Percentiles rank a stretch among this genome's conserved stretches.
These are phyloP conservation scores for Prolemur simus DNA, from an alignment of 2,113 vertebrate genomes.

Conservation along the genomic window DNA sequence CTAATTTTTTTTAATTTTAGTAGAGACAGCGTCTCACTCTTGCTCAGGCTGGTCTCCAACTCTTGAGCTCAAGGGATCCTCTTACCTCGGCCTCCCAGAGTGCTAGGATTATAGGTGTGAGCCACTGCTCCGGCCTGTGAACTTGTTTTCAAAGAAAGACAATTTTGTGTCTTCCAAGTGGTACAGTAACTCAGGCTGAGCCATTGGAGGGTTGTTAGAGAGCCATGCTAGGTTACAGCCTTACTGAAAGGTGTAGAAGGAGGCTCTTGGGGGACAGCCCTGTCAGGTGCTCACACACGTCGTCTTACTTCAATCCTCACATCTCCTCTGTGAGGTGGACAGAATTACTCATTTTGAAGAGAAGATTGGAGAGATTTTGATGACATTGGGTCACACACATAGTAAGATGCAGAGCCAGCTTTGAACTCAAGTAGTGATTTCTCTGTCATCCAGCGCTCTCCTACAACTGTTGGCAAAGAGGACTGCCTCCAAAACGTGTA, in stretches of 20 bases:
- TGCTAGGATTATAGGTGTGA: too few species aligned
- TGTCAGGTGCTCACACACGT: not conserved
- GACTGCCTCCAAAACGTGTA: not conserved
- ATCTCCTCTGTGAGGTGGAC: not conserved
- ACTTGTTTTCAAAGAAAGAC: not conserved
- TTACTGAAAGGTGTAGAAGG: not conserved
- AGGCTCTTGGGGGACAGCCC: rapidly evolving
- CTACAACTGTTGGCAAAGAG: not conserved
- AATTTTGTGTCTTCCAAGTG: not conserved
- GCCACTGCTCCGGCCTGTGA: too few species aligned
- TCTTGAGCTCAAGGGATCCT: too few species aligned
- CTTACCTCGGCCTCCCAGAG: too few species aligned
- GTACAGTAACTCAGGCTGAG: too few species aligned
- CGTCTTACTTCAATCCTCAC: not conserved
- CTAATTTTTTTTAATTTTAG: too few species aligned
- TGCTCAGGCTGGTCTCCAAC: too few species aligned
- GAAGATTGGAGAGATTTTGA: not conserved
- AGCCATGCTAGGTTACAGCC: not conserved
- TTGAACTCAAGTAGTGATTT: not conserved
- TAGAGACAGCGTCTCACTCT: too few species aligned
- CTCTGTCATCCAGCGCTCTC: not conserved
- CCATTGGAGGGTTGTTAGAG: not conserved
- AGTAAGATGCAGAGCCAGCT: not conserved
- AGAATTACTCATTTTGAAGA: not conserved
- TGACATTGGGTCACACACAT: not conserved